Evolutionary conservation across 2,797 vertebrate genomes (phyloP).

Genomic region (Sebastes oblongus): DNA sequence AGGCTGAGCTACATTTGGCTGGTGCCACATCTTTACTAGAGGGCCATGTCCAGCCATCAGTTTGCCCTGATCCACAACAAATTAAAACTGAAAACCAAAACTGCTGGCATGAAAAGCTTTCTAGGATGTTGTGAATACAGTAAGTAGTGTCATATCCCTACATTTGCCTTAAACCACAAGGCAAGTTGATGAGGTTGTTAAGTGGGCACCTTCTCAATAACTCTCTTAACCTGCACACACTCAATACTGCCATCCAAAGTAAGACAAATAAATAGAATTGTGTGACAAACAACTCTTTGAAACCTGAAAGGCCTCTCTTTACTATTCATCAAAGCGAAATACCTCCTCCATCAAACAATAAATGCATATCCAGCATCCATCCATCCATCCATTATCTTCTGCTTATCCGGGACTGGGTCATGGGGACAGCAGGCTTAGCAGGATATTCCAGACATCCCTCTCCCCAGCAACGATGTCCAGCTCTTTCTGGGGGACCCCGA

Average conservation of each 20-base stretch:
- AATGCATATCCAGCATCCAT: not conserved
- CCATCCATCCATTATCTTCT: too few species aligned
- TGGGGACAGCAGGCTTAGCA: too few species aligned
- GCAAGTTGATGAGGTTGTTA: not conserved
- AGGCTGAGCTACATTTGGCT: too few species aligned
- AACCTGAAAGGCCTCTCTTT: constrained; percentile 19
- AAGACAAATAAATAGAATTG: not conserved
- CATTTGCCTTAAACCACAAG: not conserved
- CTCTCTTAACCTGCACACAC: not conserved
- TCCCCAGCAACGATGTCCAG: too few species aligned
- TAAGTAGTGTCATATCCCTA: not conserved
- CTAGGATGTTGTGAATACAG: not conserved
- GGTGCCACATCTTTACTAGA: not conserved
- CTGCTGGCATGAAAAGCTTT: not conserved
- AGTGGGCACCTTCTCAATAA: not conserved
- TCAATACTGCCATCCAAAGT: not conserved
- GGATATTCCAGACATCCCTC: too few species aligned
- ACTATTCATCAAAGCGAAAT: constrained; percentile 20
- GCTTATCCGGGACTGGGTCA: too few species aligned
- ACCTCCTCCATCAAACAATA: not conserved
- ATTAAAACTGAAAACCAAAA: not conserved
- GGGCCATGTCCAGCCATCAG: not conserved
- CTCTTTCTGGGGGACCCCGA: too few species aligned
- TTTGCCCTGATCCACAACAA: not conserved
- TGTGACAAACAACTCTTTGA: constrained; percentile 17